Base-by-base conservation (phyloP, 2,113 vertebrate species). In the Pomatorhinus ruficollis region DNA sequence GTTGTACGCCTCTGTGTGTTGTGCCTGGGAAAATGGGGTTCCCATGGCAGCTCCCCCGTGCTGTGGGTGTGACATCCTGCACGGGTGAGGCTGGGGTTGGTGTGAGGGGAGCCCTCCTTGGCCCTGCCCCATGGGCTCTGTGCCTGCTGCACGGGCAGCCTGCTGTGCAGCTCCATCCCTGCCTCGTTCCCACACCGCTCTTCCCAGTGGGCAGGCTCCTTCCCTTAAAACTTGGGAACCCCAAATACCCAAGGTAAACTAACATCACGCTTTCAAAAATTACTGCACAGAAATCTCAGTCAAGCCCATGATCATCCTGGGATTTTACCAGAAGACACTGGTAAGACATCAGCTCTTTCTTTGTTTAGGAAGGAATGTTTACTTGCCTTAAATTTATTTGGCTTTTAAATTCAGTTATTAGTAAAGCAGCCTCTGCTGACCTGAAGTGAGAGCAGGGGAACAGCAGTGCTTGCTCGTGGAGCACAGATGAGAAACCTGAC, bases 1-100 rank as follows among this genome's bases (percentile, higher is more conserved):
- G 96, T 84, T 97, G 92, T 90, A 70, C 78, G 77, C 93, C 94
- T 96, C 97, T 91, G 76, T 93, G 93, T 93, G 66, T 93, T 91
- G 85, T 94, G 86, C 93, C 97, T 96, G 95, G 95, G 95, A 64
- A 35, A 77, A 12, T 1, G 8, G 96, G 91, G 95, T 98, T 98
- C 85, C 98, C 97, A 86, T 95, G 95, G 95, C 97, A 98, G 95
- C 96, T 57, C 30, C 94, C 92, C 95, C 94, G 89, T 47, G 91
- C 61, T 35, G 18, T 2, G 74, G 94, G 54, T 95, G 95, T 93
- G 74, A 82, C 96, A 90, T 93, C 85, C 40, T 11, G 93, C 90
- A 24, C 25, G 54, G 96, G 93, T 27, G 90, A 91, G 96, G 82
- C 23, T 59, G 93, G 63, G 94, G 17, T 75, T 3, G 2, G 2